Evolutionary conservation across 2,888 invertebrate genomes (phyloP).

Genomic region (Stenodema calcarata): DNA sequence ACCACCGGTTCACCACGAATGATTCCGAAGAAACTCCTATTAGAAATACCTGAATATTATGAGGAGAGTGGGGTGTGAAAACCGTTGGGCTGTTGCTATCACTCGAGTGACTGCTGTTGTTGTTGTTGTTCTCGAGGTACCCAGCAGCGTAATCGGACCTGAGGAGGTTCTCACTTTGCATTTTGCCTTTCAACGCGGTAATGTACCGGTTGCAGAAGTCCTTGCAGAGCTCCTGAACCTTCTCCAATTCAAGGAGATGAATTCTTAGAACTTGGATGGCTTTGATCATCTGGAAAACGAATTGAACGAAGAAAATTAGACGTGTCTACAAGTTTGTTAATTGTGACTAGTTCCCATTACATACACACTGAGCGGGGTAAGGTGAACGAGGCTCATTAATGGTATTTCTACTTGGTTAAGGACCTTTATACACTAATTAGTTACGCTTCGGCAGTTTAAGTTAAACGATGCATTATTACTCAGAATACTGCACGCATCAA

Average conservation of each 20-base stretch:
- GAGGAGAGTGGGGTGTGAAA: slow-evolving; percentile 58
- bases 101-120: slow-evolving; percentile 59
- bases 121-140: slow-evolving; percentile 59
- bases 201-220: slow-evolving; percentile 95
- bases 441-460: no score
- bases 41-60: slow-evolving; percentile 58
- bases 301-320: no score
- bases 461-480: background rate
- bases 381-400: no score
- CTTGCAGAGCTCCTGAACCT: slow-evolving; percentile 92
- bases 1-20: background rate
- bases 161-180: slow-evolving; percentile 86
- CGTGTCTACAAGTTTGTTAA: background rate
- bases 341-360: no score
- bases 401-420: no score
- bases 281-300: slow-evolving; percentile 75
- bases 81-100: slow-evolving; percentile 59
- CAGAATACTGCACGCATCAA: background rate
- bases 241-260: slow-evolving; percentile 89
- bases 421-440: no score
- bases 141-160: slow-evolving; percentile 75
- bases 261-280: slow-evolving; percentile 90
- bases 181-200: slow-evolving; percentile 86
- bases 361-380: no score
- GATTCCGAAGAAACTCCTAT: background rate